Evolutionary conservation across 2,113 vertebrate species (phyloP).

Genomic region (Rhinolophus sinicus): DNA sequence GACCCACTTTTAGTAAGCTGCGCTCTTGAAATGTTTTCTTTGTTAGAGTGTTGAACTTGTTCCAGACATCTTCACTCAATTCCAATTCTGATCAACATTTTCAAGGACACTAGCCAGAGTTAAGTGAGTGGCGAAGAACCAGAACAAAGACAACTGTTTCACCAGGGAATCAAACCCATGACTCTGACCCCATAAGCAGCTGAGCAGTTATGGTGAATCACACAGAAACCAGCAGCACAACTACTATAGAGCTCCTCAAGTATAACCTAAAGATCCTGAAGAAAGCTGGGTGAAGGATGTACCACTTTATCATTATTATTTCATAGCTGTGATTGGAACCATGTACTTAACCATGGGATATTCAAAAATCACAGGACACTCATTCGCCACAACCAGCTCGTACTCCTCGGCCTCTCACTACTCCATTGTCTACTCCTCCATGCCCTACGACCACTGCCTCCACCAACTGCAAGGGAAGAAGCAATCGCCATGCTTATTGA

Average conservation of each 20-base stretch:
- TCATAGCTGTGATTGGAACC: conserved; percentile 8
- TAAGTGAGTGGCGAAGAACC: conserved; percentile 29
- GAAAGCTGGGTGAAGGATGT: not conserved
- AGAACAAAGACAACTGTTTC: not conserved
- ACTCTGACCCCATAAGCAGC: not conserved
- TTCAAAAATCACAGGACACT: not conserved
- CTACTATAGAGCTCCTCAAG: not conserved
- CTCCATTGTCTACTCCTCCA: no score
- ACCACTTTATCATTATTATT: not conserved
- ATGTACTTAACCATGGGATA: not conserved
- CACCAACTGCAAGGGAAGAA: not conserved
- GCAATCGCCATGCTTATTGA: conserved; percentile 70
- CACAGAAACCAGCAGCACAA: not conserved
- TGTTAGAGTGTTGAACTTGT: conserved; percentile 35
- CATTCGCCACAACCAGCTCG: no score
- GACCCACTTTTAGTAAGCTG: not conserved
- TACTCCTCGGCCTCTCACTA: no score
- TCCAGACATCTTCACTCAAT: conserved; percentile 40
- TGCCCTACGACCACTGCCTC: not conserved
- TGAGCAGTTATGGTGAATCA: not conserved
- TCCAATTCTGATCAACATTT: conserved; percentile 51
- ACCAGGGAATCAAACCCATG: not conserved
- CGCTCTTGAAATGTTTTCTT: conserved; percentile 34
- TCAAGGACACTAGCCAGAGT: conserved; percentile 25
- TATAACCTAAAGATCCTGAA: conserved; percentile 28